Evolutionary conservation across 2,888 invertebrate species (phyloP), one percentile per base, ranked within the genome.

Genomic region (Cactoblastis cactorum): DNA sequence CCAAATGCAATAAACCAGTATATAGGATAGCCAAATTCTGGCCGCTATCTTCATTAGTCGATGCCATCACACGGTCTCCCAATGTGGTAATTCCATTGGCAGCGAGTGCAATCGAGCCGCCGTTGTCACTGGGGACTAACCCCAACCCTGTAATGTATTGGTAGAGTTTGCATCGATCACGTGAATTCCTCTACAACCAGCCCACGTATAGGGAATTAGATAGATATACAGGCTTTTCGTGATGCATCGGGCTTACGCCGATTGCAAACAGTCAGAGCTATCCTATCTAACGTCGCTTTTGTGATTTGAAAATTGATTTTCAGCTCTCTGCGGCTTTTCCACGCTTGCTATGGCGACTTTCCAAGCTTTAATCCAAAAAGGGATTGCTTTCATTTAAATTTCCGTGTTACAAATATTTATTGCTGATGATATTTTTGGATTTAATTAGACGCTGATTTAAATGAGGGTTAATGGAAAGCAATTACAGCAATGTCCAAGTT

Each of bases 91-190:
- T 81, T 80, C 65, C 59, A 62, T 60, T 63, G 71, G 74, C 74
- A 61, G 68, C 58, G 71, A 60, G 67, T 75, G 74, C 78, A 73
- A 76, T 74, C 68, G 72, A 69, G 58, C 69, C 62, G 62, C 57
- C 62, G 59, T 60, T 59, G 71, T 72, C 80, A 64, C 72, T 60
- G 58, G 67, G 68, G 72, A 69, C 55, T 55, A 61, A 54, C 48
- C 55, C 57, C 55, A 50, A 62, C 55, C 58, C 54, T 62, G 71
- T 78, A 78, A 81, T 75, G 70, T 77, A 79, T 77, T 69, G 67
- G 24, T 17, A 22, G 15, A 22, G 49, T 64, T 68, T 63, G 63
- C 66, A 69, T 77, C 66, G 61, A 65, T 71, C 72, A 71, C 67
- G 59, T 62, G 65, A 67, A 76, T 71, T 65, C 69, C 65, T 65